Evolutionary conservation across 1,140 invertebrate species (phyloP).

Genomic region (Drosophila pseudoananassae): DNA sequence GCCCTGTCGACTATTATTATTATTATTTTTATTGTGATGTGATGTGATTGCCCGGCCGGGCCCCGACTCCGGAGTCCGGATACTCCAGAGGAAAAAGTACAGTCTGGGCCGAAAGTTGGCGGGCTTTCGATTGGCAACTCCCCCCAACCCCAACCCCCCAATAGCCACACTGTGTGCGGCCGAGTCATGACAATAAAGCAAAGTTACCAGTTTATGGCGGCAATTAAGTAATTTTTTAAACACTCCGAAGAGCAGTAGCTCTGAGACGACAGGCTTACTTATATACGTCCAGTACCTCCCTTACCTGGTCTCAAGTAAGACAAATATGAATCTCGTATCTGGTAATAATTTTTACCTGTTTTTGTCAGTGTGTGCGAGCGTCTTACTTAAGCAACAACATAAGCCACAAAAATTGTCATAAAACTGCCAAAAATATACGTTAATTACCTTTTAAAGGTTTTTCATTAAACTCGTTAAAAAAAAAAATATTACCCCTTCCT

Average conservation of each 20-base stretch:
- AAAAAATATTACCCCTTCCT: constrained; percentile 21
- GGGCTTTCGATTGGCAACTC: neutral
- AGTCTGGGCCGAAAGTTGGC: constrained; percentile 29
- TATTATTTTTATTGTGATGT: constrained; percentile 51
- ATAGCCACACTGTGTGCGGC: constrained; percentile 41
- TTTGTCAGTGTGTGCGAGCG: constrained; percentile 3
- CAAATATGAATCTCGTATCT: constrained; percentile 66
- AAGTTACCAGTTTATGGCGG: constrained; percentile 75
- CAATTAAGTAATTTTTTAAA: constrained; percentile 83
- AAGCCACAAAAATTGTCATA: constrained; percentile 66
- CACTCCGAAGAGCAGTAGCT: constrained; percentile 47
- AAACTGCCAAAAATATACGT: constrained; percentile 82
- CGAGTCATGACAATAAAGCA: constrained; percentile 50
- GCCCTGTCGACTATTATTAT: constrained; percentile 53
- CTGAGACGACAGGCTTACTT: neutral
- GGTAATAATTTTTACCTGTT: constrained; percentile 22
- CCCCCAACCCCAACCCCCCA: too few species aligned
- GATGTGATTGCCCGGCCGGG: constrained; percentile 17
- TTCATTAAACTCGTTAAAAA: constrained; percentile 83
- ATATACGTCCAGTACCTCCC: too few species aligned
- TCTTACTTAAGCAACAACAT: constrained; percentile 53
- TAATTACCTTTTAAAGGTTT: constrained; percentile 82
- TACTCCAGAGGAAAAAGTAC: constrained; percentile 10
- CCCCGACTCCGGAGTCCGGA: constrained; percentile 1
- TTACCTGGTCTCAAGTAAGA: constrained; percentile 48